A percentile compares a stretch with the other conserved stretches of the same genome.
phyloP scores from a whole-genome alignment of 1,140 invertebrate genomes.

The Tenebrio molitor region DNA sequence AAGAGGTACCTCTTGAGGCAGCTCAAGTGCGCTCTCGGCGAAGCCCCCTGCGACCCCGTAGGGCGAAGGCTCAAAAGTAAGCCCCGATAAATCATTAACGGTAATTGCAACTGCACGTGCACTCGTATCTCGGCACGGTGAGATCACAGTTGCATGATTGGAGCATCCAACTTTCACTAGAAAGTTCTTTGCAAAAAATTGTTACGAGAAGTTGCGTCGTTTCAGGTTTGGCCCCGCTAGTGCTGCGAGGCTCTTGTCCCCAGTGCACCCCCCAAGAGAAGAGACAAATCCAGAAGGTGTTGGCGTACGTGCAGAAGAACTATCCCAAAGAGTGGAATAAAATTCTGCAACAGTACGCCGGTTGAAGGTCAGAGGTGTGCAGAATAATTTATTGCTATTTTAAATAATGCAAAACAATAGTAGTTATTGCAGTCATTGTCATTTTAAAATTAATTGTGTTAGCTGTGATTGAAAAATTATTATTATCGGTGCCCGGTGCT shows the following conservation, averaged over 20 bases:
- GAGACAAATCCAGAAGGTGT: constrained; percentile 77
- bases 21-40: constrained; percentile 78
- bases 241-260: constrained; percentile 77
- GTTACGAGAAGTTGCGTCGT: constrained; percentile 48
- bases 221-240: constrained; percentile 78
- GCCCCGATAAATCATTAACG: no score
- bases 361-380: constrained; percentile 57
- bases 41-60: constrained; percentile 78
- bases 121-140: no score
- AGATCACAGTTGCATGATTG: no score
- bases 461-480: no score
- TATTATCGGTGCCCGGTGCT: no score
- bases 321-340: constrained; percentile 81
- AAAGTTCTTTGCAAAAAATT: not conserved
- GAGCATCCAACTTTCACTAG: constrained; percentile 20
- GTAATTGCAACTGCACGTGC: no score
- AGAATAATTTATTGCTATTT: constrained; percentile 40
- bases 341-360: constrained; percentile 76
- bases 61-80: constrained; percentile 80
- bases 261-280: constrained; percentile 77
- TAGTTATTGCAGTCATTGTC: no score
- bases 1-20: constrained; percentile 78
- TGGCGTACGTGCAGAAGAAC: constrained; percentile 77
- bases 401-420: no score
- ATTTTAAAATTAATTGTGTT: no score